Conservation (phyloP, 2,113 vertebrate genomes). For the Oryzias curvinotus region DNA sequence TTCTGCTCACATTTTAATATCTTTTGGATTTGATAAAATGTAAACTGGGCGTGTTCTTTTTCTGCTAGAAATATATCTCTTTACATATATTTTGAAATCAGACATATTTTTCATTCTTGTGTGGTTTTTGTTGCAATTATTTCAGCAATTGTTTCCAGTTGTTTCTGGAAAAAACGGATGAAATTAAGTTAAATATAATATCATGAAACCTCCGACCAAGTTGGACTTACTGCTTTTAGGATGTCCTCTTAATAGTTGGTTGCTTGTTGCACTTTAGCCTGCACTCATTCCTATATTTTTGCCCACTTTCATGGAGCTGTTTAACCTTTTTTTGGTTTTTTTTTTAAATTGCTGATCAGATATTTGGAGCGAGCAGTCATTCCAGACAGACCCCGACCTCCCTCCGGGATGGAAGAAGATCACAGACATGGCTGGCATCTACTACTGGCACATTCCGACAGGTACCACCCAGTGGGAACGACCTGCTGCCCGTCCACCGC, state of each 20-base stretch:
- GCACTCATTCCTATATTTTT: not conserved
- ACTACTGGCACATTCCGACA: slow-evolving; percentile 99
- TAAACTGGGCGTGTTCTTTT: too few relatives aligned
- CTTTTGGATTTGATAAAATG: too few relatives aligned
- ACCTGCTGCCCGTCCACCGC: slow-evolving; percentile 78
- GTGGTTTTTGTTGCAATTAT: too few relatives aligned
- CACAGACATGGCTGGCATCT: slow-evolving; percentile 90
- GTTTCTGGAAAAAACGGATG: not conserved
- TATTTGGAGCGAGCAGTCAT: slow-evolving; percentile 94
- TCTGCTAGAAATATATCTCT: too few relatives aligned
- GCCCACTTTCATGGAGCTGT: not conserved
- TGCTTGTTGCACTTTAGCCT: too few relatives aligned
- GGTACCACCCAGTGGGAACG: slow-evolving; percentile 97
- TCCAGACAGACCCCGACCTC: slow-evolving; percentile 93
- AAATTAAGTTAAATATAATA: not conserved
- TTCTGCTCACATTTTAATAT: too few relatives aligned
- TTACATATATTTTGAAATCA: too few relatives aligned
- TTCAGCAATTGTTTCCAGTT: too few relatives aligned
- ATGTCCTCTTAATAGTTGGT: too few relatives aligned
- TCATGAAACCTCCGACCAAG: not conserved
- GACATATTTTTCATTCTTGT: too few relatives aligned
- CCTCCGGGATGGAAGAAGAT: slow-evolving; percentile 98
- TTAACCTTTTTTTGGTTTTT: not conserved
- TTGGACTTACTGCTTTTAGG: too few relatives aligned
- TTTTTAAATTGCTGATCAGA: slow-evolving; percentile 69